Evolutionary conservation across 2,113 vertebrate genomes (phyloP).

Genomic region (Tylochromis polylepis): DNA sequence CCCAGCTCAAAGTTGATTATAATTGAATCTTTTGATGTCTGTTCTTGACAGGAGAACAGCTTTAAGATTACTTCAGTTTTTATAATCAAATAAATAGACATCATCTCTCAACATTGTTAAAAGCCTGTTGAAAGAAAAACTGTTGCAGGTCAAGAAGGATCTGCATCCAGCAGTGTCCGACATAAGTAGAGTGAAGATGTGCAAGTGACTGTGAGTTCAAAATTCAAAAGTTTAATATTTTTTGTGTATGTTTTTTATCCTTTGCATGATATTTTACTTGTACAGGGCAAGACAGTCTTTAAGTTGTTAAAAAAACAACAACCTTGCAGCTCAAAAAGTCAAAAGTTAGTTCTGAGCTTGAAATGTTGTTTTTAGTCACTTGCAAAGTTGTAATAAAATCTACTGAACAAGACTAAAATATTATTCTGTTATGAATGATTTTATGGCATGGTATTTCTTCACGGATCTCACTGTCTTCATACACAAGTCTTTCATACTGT

Average conservation of each 20-base stretch:
- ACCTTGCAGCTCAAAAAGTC: not conserved
- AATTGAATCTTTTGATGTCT: not conserved
- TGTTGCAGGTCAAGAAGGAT: too few species aligned
- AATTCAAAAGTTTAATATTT: not conserved
- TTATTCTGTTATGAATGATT: not conserved
- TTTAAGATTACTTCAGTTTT: not conserved
- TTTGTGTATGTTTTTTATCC: not conserved
- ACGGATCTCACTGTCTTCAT: not conserved
- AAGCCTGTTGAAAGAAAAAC: not conserved
- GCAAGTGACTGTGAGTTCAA: not conserved
- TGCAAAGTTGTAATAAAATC: not conserved
- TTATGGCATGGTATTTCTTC: not conserved
- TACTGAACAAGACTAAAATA: not conserved
- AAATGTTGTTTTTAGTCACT: not conserved
- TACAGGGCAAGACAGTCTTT: not conserved
- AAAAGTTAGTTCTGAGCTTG: not conserved
- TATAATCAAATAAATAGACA: not conserved
- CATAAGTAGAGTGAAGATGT: not conserved
- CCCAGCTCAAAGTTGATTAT: not conserved
- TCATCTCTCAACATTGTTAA: not conserved
- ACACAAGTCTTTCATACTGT: not conserved
- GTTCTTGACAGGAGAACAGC: not conserved
- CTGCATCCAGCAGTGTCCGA: too few species aligned
- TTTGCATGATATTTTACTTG: not conserved
- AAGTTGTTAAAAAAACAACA: not conserved